Evolutionary conservation across 37 sponge, comb jelly and placozoan genomes (phyloP).

Genomic region (Chondrilla cf. caribensis): DNA sequence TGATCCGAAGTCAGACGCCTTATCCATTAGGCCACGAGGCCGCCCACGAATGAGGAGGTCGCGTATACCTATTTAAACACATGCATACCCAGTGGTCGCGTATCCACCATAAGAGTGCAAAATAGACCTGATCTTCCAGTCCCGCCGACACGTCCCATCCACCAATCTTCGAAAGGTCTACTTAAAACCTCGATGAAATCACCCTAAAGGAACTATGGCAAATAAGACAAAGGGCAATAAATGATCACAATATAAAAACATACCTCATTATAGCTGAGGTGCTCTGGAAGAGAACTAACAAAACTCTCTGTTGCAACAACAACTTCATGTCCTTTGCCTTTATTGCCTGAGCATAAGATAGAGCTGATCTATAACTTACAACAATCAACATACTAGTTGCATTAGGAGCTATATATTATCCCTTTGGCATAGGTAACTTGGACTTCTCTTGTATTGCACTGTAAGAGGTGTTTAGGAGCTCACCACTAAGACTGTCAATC

Average conservation of each 20-base stretch:
- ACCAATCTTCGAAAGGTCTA: conserved; percentile 53
- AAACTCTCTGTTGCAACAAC: conserved; percentile 42
- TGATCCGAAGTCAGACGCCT: conserved; percentile 99
- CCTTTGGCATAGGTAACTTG: too few relatives aligned
- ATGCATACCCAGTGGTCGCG: conserved; percentile 41
- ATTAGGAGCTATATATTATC: too few relatives aligned
- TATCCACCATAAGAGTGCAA: conserved; percentile 50
- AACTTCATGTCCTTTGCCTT: conserved; percentile 15
- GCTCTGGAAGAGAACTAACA: conserved; percentile 27
- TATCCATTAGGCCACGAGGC: conserved; percentile 99
- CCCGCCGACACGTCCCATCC: conserved; percentile 28
- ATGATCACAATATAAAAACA: neutral
- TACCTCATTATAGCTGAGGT: conserved; percentile 40
- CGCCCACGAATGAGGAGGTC: neutral
- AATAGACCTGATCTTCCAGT: conserved; percentile 37
- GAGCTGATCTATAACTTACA: too few relatives aligned
- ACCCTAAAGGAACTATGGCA: conserved; percentile 3
- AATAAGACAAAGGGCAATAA: too few relatives aligned
- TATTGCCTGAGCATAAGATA: neutral
- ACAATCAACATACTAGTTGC: too few relatives aligned
- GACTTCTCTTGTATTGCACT: too few relatives aligned
- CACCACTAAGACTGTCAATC: conserved; percentile 25
- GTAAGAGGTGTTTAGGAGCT: too few relatives aligned
- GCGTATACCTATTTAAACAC: neutral
- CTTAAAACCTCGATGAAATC: conserved; percentile 42